Evolutionary conservation across 1,140 invertebrate genomes (phyloP).

Genomic region (Pectinophora gossypiella): DNA sequence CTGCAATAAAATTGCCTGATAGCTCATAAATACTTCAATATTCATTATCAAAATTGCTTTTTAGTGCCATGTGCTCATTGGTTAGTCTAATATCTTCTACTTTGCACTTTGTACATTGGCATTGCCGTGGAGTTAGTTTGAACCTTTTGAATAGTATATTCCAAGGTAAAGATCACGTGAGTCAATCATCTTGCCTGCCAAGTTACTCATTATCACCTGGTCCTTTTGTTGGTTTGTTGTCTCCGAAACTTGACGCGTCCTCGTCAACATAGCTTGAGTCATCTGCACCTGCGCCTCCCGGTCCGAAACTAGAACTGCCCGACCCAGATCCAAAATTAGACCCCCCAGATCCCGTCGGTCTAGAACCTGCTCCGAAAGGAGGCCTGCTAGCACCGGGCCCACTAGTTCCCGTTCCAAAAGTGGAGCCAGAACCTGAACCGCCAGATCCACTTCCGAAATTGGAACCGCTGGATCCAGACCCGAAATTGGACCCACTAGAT

Average conservation of each 20-base stretch:
- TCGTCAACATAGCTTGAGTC: constrained; percentile 44
- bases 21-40: too few relatives aligned
- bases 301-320: not conserved
- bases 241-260: constrained; percentile 42
- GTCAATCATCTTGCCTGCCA: constrained; percentile 53
- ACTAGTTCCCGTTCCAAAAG: not conserved
- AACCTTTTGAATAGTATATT: constrained; percentile 1
- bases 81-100: too few relatives aligned
- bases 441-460: not conserved
- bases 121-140: constrained; percentile 5
- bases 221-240: constrained; percentile 54
- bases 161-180: constrained; percentile 51
- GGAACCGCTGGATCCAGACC: not conserved
- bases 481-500: not conserved
- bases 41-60: too few relatives aligned
- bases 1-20: too few relatives aligned
- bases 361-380: not conserved
- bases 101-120: not conserved
- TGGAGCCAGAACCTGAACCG: not conserved
- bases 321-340: not conserved
- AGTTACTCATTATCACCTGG: constrained; percentile 65
- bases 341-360: not conserved
- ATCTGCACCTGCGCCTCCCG: constrained; percentile 14
- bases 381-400: not conserved
- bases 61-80: too few relatives aligned